A percentile compares a stretch with the other conserved stretches of the same genome.
phyloP scores from a whole-genome alignment of 2,113 vertebrate species.

The Parus major region DNA sequence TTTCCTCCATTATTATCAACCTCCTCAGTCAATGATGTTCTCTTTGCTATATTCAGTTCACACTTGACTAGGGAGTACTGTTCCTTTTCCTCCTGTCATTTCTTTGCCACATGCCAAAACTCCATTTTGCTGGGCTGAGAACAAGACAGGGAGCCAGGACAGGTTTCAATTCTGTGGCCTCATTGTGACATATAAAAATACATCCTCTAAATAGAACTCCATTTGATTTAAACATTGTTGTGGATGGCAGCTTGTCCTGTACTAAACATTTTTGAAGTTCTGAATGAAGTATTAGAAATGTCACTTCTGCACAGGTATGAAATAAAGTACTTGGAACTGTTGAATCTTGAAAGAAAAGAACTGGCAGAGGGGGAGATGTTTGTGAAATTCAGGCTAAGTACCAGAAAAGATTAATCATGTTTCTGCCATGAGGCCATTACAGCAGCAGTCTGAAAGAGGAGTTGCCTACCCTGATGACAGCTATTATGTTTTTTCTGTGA shows the following conservation, averaged over 20 bases:
- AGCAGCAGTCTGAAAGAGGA: neutral
- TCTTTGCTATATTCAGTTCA: neutral
- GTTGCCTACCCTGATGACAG: neutral
- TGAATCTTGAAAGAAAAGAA: neutral
- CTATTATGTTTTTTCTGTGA: neutral
- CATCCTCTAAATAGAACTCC: neutral
- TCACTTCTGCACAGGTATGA: neutral
- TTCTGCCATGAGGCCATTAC: neutral
- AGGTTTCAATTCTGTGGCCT: neutral
- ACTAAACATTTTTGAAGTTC: neutral
- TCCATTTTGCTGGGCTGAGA: neutral
- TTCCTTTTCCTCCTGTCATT: neutral
- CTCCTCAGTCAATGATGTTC: neutral
- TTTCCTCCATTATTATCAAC: neutral
- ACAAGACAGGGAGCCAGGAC: neutral
- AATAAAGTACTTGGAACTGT: neutral
- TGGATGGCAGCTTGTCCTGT: neutral
- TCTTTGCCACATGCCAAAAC: neutral
- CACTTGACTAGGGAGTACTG: neutral
- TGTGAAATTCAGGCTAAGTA: neutral
- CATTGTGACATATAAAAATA: neutral
- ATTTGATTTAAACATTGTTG: neutral
- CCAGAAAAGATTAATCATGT: neutral
- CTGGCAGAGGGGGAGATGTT: accelerated
- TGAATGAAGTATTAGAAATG: neutral